Percentiles rank a stretch among this genome's conserved stretches.
These are phyloP conservation scores for Perca schrenkii DNA, from an alignment of 2,113 vertebrate genomes.

Conservation along the genomic window DNA sequence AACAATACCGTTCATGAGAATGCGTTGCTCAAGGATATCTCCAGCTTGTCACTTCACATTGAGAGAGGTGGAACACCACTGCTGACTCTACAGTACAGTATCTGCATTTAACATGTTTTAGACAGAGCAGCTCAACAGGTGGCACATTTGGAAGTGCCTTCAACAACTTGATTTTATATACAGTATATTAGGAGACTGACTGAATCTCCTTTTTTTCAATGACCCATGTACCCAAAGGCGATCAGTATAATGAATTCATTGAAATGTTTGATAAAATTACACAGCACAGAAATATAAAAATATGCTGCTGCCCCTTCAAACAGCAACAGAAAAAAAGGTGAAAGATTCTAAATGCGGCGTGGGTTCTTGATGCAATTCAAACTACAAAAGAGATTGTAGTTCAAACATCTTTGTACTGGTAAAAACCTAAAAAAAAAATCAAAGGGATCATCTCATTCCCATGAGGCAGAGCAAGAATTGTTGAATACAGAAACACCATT, in stretches of 20 bases:
- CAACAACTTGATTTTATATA: not conserved
- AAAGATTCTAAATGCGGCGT: conserved; percentile 15
- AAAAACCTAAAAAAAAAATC: conserved; percentile 26
- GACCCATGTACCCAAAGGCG: not conserved
- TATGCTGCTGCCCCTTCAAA: not conserved
- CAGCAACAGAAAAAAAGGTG: not conserved
- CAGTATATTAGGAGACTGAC: not conserved
- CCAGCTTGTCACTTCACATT: conserved; percentile 49
- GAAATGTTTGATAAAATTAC: conserved; percentile 16
- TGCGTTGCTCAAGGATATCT: conserved; percentile 30
- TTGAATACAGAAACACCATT: conserved; percentile 28
- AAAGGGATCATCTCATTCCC: conserved; percentile 43
- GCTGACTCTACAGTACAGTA: not conserved
- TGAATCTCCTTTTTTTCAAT: not conserved
- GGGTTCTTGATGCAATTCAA: conserved; percentile 24
- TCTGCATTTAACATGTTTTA: not conserved
- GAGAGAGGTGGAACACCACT: not conserved
- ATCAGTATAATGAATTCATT: conserved; percentile 29
- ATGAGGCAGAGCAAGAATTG: conserved; percentile 30
- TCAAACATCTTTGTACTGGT: conserved; percentile 41
- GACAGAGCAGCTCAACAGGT: not conserved
- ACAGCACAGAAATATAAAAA: conserved; percentile 27
- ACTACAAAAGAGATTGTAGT: conserved; percentile 41
- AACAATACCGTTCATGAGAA: too few species aligned
- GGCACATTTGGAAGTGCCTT: not conserved